Evolutionary conservation across 2,888 invertebrate genomes (phyloP).

Genomic region (Gastracanthus pulcherrimus): DNA sequence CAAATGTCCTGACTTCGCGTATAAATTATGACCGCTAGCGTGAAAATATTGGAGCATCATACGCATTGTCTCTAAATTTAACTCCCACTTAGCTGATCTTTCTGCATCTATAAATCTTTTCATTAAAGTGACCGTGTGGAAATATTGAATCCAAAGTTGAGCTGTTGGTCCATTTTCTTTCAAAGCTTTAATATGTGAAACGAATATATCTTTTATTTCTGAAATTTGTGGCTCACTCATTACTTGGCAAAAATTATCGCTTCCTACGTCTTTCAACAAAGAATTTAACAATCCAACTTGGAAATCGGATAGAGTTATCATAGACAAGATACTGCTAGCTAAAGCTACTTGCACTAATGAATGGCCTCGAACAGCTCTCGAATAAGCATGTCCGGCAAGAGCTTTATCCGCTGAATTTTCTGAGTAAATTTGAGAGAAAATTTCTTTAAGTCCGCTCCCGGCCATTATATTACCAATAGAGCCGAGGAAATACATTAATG

Average conservation of each 20-base stretch:
- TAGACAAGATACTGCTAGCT: neutral
- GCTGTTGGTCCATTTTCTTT: constrained; percentile 57
- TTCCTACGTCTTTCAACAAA: no score
- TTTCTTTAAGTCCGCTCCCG: constrained; percentile 73
- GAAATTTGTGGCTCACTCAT: no score
- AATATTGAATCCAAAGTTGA: constrained; percentile 64
- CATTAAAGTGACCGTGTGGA: constrained; percentile 65
- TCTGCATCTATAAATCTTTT: constrained; percentile 69
- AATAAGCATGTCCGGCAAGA: constrained; percentile 39
- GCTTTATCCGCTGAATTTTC: constrained; percentile 61
- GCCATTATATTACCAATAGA: constrained; percentile 73
- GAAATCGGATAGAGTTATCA: neutral
- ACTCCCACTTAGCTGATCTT: constrained; percentile 65
- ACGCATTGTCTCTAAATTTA: constrained; percentile 65
- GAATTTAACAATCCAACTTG: neutral
- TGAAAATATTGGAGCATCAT: constrained; percentile 72
- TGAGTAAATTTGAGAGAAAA: constrained; percentile 61
- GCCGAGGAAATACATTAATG: constrained; percentile 72
- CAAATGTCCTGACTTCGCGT: constrained; percentile 70
- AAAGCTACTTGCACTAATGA: constrained; percentile 38
- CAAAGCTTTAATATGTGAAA: neutral
- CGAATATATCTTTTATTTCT: neutral
- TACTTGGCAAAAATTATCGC: no score
- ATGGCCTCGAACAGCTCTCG: constrained; percentile 30
- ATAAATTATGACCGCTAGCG: constrained; percentile 71